Conservation (phyloP, 2,797 vertebrate genomes). For the Crenichthys baileyi region DNA sequence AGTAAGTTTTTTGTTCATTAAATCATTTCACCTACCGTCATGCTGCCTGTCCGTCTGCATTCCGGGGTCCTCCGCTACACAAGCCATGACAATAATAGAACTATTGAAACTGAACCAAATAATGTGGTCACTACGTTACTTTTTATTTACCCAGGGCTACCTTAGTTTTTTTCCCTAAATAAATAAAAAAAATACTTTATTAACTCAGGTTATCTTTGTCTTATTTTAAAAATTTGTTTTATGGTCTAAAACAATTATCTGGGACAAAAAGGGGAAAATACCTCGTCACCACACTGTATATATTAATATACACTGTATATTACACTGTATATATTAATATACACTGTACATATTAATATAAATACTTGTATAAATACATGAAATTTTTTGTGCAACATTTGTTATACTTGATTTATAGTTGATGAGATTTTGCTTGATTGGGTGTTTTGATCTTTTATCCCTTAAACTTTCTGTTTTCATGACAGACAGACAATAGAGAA, state of each 20-base stretch:
- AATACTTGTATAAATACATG: not conserved
- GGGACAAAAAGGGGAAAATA: conserved; percentile 9
- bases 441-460: not conserved
- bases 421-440: not conserved
- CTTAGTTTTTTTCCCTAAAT: not conserved
- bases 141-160: not conserved
- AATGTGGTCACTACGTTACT: not conserved
- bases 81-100: not conserved
- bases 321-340: not conserved
- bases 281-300: not conserved
- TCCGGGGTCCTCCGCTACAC: no score
- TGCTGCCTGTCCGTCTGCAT: no score
- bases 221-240: not conserved
- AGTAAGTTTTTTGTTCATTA: no score
- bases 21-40: no score
- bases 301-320: not conserved
- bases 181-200: not conserved
- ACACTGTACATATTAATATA: not conserved
- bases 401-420: not conserved
- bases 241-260: not conserved
- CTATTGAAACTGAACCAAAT: not conserved
- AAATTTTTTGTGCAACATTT: not conserved
- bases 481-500: not conserved
- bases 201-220: not conserved
- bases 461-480: not conserved